Evolutionary conservation across 1,140 invertebrate genomes (phyloP), one percentile per base, ranked within the genome.

Genomic region (Ptiloglossa arizonensis): DNA sequence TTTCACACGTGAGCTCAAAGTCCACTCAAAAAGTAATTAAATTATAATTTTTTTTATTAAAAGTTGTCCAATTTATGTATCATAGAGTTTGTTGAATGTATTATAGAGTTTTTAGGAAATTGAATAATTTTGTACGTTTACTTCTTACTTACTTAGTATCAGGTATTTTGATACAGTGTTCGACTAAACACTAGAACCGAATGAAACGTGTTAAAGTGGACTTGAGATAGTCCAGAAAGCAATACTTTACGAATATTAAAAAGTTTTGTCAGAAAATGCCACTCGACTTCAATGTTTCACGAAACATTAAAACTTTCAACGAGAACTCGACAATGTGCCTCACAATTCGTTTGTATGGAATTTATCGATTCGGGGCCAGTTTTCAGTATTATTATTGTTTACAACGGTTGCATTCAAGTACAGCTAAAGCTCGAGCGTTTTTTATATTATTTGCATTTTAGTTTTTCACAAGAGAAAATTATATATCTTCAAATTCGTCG

Each of bases 161-260:
- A 27, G 48, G 38, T 68, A 68, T 68, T 68, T 68, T n/a, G 32
- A 38, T 41, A 52, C 66, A 68, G 35, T 69, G 24, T 56, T 38
- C 52, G 19, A 35, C 22, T 35, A 35, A 17, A 52, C 24, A 35
- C 6, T 41, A 50, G 41, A 56, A 52, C 52, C 32, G 41, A 69
- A 52, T 56, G 50, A 69, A 69, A 69, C 54, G 52, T 69, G 52
- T 69, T 69, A 46, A 63, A 72, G 57, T 63, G 59, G 22, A 29
- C 41, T 22, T 59, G 22, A n/a, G 59, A 63, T 38, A 19, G 57
- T 17, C 32, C 44, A 41, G 60, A 32, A 57, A 29, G 38, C 59
- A 73, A 73, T 73, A 73, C 64, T 73, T 29, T 52, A 73, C 70
- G 59, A 64, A 73, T 73, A 73, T 64, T 29, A 46, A 52, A 73